Evolutionary conservation across 1,140 invertebrate genomes (phyloP).

Genomic region (Tribolium madens): DNA sequence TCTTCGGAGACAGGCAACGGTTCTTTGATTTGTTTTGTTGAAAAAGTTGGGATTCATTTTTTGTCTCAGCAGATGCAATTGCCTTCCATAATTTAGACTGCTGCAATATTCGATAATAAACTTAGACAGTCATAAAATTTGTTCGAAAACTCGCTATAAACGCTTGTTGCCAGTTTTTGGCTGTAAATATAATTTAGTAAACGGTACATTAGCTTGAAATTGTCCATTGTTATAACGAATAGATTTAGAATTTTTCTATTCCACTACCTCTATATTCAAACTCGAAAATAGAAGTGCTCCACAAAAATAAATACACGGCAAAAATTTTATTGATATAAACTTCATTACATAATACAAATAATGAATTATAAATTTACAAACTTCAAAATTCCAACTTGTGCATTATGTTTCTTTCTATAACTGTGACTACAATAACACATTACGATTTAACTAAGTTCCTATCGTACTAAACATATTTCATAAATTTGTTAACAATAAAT

Average conservation of each 20-base stretch:
- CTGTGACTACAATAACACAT: constrained; percentile 42
- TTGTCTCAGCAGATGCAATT: neutral
- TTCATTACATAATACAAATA: constrained; percentile 51
- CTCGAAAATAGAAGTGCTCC: neutral
- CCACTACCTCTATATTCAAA: neutral
- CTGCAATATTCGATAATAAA: neutral
- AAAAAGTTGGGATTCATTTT: constrained; percentile 6
- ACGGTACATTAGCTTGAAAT: constrained; percentile 31
- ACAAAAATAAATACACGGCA: constrained; percentile 51
- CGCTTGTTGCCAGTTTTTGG: neutral
- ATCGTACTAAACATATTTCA: constrained; percentile 1
- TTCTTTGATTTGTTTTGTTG: constrained; percentile 4
- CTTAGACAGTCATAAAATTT: constrained; percentile 2
- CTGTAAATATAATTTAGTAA: constrained; percentile 32
- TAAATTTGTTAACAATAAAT: constrained; percentile 6
- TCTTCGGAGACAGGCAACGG: neutral
- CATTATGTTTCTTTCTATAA: constrained; percentile 53
- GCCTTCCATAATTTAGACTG: neutral
- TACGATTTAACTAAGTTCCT: constrained; percentile 31
- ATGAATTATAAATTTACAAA: constrained; percentile 62
- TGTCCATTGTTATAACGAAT: constrained; percentile 20
- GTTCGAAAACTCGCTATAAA: neutral
- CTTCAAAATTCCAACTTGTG: constrained; percentile 63
- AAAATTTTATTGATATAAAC: constrained; percentile 59
- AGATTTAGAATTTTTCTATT: constrained; percentile 15